Evolutionary conservation across 2,888 invertebrate genomes (phyloP), one percentile per base, ranked within the genome.

Genomic region (Orchestes rusci): DNA sequence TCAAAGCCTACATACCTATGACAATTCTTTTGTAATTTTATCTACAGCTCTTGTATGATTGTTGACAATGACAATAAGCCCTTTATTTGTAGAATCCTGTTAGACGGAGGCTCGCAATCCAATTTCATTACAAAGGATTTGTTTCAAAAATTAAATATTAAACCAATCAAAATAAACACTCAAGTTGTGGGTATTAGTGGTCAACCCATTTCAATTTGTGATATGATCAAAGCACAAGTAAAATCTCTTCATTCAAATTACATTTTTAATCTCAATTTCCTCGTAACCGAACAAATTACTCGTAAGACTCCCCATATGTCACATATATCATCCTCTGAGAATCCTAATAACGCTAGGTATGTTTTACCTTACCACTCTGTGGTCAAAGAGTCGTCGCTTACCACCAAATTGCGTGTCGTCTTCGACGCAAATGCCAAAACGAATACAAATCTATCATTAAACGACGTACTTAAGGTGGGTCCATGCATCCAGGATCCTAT

Each of bases 231-330:
- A 2, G 16, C 28, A 2, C 34, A 13, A n/a, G 28, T 48, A n/a
- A 31, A 39, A 20, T 49, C 45, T 3, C 34, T 19, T 16, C 10
- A 16, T 8, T 43, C 18, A 18, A 18, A 27, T 23, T 50, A 39
- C 34, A 15, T n/a, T 16, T 4, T 2, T 5, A 13, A 23, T 3
- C 7, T 45, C n/a, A n/a, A n/a, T n/a, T 50, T 45, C 39, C 28
- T 50, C 18, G 36, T 50, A 16, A 30, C 43, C 7, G 43, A 45
- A 8, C 31, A 48, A 16, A 50, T 50, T n/a, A 44, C 47, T 8
- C 19, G 29, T 17, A 16, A 5, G 8, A 28, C 44, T 8, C 50
- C 47, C 8, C 45, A 38, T n/a, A 36, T 36, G 36, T 13, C 8
- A n/a, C 8, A 4, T 10, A n/a, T 31, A 31, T 5, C 10, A 23